A percentile compares a stretch with the other conserved stretches of the same genome.
phyloP scores from a whole-genome alignment of 2,797 vertebrate genomes.

The Phyllotis vaccarum region DNA sequence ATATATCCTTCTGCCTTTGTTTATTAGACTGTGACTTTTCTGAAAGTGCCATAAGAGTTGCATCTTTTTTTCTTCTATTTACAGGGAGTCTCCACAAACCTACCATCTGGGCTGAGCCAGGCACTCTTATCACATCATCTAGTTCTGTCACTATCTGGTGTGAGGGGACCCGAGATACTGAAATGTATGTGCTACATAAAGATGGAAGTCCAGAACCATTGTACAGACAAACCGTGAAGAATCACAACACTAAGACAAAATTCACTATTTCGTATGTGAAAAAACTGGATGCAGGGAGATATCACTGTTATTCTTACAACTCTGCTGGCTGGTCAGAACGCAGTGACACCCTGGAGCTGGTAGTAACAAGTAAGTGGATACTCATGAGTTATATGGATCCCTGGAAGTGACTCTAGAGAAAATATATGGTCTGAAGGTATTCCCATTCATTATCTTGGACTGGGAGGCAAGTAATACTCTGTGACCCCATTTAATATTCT shows the following conservation, averaged over 20 bases:
- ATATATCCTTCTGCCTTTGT: background rate
- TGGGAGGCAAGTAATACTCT: no score
- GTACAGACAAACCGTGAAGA: no score
- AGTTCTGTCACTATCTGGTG: no score
- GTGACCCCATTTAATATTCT: background rate
- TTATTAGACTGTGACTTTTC: no score
- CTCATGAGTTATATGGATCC: no score
- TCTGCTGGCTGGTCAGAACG: background rate
- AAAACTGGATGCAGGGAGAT: background rate
- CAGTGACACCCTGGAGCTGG: background rate
- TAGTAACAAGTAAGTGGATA: background rate
- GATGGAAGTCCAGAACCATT: background rate
- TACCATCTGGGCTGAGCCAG: background rate
- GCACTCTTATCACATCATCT: no score
- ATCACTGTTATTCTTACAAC: background rate
- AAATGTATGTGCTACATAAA: background rate
- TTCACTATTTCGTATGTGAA: background rate
- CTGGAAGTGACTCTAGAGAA: no score
- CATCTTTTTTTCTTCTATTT: no score
- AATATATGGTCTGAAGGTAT: no score
- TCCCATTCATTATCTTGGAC: no score
- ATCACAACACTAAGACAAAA: background rate
- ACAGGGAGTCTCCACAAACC: background rate
- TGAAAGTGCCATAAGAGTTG: accelerated
- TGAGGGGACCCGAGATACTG: no score